Evolutionary conservation across 2,113 vertebrate species (phyloP).

Genomic region (Rousettus leschenaultii): DNA sequence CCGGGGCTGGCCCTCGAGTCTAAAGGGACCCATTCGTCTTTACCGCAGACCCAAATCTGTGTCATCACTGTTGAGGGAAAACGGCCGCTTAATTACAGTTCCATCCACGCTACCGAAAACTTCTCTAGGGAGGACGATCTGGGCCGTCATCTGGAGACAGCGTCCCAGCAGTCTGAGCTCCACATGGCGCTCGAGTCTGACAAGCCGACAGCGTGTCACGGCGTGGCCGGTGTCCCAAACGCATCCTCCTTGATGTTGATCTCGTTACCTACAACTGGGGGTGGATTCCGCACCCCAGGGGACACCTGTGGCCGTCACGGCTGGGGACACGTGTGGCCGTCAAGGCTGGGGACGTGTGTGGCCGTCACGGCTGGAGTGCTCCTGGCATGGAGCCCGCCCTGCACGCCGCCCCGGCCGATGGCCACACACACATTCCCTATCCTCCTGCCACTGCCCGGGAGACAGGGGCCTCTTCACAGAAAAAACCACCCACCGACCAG

Average conservation of each 20-base stretch:
- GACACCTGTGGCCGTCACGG: background rate
- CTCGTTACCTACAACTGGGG: background rate
- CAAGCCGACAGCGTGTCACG: fast-evolving
- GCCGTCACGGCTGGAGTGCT: fast-evolving
- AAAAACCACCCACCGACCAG: background rate
- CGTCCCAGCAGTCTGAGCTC: background rate
- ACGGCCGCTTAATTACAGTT: constrained; percentile 46
- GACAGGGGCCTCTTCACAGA: background rate
- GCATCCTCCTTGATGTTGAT: background rate
- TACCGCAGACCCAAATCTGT: constrained; percentile 36
- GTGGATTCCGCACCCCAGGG: background rate
- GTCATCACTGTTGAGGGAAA: background rate
- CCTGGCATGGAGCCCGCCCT: background rate
- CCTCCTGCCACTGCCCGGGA: background rate
- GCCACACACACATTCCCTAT: no score
- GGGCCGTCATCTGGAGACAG: background rate
- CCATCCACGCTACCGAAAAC: fast-evolving
- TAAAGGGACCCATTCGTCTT: background rate
- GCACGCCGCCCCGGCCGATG: no score
- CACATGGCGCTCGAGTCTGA: background rate
- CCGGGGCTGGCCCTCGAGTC: background rate
- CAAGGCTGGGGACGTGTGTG: background rate
- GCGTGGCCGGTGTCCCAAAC: no score
- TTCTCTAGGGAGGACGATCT: background rate
- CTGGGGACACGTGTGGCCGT: background rate